Evolutionary conservation across 2,113 vertebrate species (phyloP), one percentile per base, ranked within the genome.

Genomic region (Tautogolabrus adspersus): DNA sequence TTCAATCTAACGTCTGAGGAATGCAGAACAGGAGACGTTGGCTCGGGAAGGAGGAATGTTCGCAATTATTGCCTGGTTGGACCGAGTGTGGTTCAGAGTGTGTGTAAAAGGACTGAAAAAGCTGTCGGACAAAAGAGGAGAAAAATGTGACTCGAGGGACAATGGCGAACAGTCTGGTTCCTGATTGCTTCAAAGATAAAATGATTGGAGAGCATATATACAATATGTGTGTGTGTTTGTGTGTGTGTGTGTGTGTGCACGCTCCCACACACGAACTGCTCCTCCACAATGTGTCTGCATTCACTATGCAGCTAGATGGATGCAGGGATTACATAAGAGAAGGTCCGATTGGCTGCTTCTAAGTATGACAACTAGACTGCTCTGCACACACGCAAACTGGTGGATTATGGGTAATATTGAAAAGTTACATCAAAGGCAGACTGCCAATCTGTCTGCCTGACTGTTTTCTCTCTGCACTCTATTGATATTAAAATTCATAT

Each of bases 331-430:
- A 92, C 87, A 82, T 87, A 92, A 91, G 13, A 70, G 3, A 10
- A 72, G 55, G 47, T 58, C 79, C 77, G 84, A 88, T 88, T 76
- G 80, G 88, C 83, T 91, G 56, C 77, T 79, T 84, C 42, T 19
- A 56, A 85, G 77, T 65, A 1, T 51, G 70, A 64, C 79, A 74
- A 59, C 66, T 30, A 66, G 58, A 46, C 73, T 3, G 21, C 61
- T 21, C 51, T 61, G 52, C 77, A 79, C 75, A 86, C 68, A 88
- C 70, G 60, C 70, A 84, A 62, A 68, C 68, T 0, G 8, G 54
- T 75, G 89, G 87, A 88, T 91, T 91, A 81, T 85, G 88, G 90
- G 88, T 80, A 90, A 82, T 84, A 82, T 76, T 76, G 66, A 71
- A 85, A 79, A 81, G 73, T 62, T 73, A 73, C 52, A 72, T 69